These are phyloP conservation scores for Probosciger aterrimus DNA, from an alignment of 2,113 vertebrate genomes.

Conservation along the genomic window DNA sequence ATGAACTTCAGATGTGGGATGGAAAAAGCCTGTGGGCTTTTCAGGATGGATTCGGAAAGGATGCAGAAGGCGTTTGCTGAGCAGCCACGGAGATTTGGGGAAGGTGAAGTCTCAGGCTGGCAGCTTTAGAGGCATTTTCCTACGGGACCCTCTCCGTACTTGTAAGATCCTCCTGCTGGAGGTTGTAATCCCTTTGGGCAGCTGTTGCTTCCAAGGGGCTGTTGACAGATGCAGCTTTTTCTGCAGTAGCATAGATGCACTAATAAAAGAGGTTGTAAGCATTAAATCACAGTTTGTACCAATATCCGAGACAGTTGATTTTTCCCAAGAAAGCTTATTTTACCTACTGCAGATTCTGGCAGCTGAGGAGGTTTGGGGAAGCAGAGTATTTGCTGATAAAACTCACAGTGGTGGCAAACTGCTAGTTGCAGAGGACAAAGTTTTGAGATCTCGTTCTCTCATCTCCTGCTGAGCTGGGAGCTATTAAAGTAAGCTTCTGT, in stretches of 20 bases:
- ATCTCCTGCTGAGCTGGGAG: not conserved
- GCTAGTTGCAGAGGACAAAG: not conserved
- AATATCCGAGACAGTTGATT: not conserved
- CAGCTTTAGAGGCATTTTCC: not conserved
- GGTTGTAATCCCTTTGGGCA: not conserved
- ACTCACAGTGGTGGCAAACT: not conserved
- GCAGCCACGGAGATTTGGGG: not conserved
- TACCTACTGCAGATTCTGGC: not conserved
- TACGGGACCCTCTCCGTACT: rapidly evolving
- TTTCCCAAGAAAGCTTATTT: conserved; percentile 1
- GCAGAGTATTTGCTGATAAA: not conserved
- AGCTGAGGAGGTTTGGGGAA: not conserved
- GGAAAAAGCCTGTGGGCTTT: not conserved
- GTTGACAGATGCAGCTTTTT: not conserved
- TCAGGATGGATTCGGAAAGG: not conserved
- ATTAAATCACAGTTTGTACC: not conserved
- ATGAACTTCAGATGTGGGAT: rapidly evolving
- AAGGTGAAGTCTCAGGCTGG: not conserved
- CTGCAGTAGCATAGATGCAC: not conserved
- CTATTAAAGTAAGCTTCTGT: not conserved
- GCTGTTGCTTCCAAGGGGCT: not conserved
- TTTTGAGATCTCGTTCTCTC: not conserved
- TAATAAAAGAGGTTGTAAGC: not conserved
- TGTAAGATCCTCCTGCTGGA: not conserved
- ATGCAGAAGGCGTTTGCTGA: not conserved